Evolutionary conservation across 2,797 vertebrate genomes (phyloP), one percentile per base, ranked within the genome.

Genomic region (Ambastaia sidthimunki): DNA sequence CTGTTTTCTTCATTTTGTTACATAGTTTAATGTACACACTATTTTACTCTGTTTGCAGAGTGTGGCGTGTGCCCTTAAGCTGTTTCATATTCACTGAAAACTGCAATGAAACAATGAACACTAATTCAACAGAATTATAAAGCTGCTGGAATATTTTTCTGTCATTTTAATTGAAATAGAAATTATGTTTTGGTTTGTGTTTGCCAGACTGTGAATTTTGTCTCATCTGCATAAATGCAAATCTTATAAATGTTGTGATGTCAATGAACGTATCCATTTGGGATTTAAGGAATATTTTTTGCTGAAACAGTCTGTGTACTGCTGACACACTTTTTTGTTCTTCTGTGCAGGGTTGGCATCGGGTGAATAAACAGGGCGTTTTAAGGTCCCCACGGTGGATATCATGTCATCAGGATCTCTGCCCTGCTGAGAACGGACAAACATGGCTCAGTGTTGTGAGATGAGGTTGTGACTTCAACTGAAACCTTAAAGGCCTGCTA

Each of bases 381-480:
- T 65, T 15, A 71, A 67, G 71, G 13, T 62, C 67, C 6, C 63
- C 37, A 67, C 67, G 21, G 47, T 44, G 47, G 37, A 41, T 41
- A 9, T 41, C 37, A 10, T 41, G 7, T 9, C 37, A 41, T 41
- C 37, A 11, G 7, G 37, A 0, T 7, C 37, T 41, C 34, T 37
- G 34, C 34, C 37, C 37, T 41, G 9, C 37, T 41, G 37, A 41
- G 7, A 41, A 41, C 7, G 37, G 37, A 41, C 37, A 41, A 11
- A 41, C 7, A 41, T 41, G 37, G 37, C 7, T 41, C 37, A 41
- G 37, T 41, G 37, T 41, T 82, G 85, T 90, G 84, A 93, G 87
- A 90, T 88, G 80, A 88, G 72, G 87, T 82, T 3, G 68, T 73
- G 82, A 77, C 76, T 71, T 78, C 81, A 87, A 86, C 50, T 83